These are phyloP conservation scores for Trachelus tabidus DNA, from an alignment of 2,888 invertebrate genomes.

Conservation along the genomic window DNA sequence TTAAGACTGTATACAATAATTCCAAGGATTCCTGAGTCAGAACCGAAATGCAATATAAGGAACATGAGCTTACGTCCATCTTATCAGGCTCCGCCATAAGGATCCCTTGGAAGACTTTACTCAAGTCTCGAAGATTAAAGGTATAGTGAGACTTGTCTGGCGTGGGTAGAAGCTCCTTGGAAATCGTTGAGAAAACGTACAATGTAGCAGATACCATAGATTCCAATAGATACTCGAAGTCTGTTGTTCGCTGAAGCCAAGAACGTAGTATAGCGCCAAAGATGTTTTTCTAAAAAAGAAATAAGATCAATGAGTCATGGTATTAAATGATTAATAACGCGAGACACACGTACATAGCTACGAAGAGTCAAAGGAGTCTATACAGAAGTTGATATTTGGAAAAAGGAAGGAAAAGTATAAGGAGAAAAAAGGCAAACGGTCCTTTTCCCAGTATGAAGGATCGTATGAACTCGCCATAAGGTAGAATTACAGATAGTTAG, in stretches of 20 bases:
- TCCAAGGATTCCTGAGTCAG: too few relatives aligned
- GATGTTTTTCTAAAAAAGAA: slow-evolving; percentile 67
- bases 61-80: slow-evolving; percentile 68
- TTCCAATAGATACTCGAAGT: slow-evolving; percentile 46
- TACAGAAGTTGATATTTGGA: too few relatives aligned
- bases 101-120: slow-evolving; percentile 85
- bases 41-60: background rate
- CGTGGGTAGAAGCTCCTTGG: slow-evolving; percentile 82
- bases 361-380: too few relatives aligned
- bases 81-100: slow-evolving; percentile 76
- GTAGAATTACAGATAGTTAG: slow-evolving; percentile 18
- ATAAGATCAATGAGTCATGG: too few relatives aligned
- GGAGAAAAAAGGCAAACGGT: too few relatives aligned
- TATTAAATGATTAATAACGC: too few relatives aligned
- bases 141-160: slow-evolving; percentile 92
- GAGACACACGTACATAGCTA: too few relatives aligned
- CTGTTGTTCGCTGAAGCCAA: slow-evolving; percentile 70
- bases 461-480: background rate
- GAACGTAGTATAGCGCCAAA: slow-evolving; percentile 78
- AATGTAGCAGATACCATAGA: slow-evolving; percentile 76
- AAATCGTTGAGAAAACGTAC: slow-evolving; percentile 75
- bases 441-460: too few relatives aligned
- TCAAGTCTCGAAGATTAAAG: slow-evolving; percentile 88
- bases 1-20: too few relatives aligned
- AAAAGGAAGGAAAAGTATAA: too few relatives aligned